Base-by-base conservation (phyloP, 2,113 vertebrate species). In the Myxocyprinus asiaticus region DNA sequence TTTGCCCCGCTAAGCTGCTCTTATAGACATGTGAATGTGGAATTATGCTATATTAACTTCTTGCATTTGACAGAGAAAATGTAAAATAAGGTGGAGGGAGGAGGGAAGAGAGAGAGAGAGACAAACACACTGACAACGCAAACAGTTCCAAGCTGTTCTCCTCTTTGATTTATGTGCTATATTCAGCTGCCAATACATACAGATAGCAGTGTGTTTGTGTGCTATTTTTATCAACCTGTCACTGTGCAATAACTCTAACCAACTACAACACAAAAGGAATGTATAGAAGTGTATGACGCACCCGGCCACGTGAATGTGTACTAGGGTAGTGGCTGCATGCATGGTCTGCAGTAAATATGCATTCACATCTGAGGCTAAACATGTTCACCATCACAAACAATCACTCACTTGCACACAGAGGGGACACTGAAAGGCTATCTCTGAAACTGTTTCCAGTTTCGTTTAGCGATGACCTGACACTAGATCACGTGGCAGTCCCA, bases 141-240 rank as follows among this genome's bases (percentile, higher is more conserved):
- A 43, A 56, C 67, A 74, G 47, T 78, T 85, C 86, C 76, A 82
- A 88, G 80, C 83, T 87, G 87, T 87, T 86, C 83, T 85, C 83
- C 83, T 85, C 83, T 85, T 87, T 78, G 47, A 78, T 59, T 62
- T 45, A n/a, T 14, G 67, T 5, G 47, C 67, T 82, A 74, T 80
- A 78, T 86, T 73, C 83, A 79, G 81, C 62, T 84, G 50, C 74
- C 50, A 17, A 69, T 47, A 65, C 47, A 63, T 59, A 43, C 58
- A 63, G 15, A 61, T 11, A 74, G 62, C 58, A 74, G 45, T 74
- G 15, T n/a, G 71, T 74, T 12, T 59, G 22, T 50, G 51, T 63
- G 33, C 59, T 71, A 79, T 79, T 53, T 63, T 79, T 71, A 79
- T 64, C 58, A 51, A n/a, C 50, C 44, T 64, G 67, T 12, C 58